Evolutionary conservation across 2,888 invertebrate species (phyloP).

Genomic region (Therioaphis trifolii): DNA sequence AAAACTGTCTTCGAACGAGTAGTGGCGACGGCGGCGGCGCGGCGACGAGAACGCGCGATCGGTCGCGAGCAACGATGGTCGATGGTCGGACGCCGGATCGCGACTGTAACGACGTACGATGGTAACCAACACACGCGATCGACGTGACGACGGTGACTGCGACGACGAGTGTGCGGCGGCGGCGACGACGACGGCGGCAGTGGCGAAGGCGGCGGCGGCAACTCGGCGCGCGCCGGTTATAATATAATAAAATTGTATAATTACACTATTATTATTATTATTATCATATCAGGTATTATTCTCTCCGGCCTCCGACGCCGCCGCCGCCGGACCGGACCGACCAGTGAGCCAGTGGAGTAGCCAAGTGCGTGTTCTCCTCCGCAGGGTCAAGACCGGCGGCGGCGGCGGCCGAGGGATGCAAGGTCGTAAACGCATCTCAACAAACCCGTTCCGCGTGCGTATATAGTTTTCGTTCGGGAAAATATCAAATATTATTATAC

Average conservation of each 20-base stretch:
- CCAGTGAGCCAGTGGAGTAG: background rate
- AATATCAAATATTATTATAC: too few relatives aligned
- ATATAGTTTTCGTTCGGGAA: too few relatives aligned
- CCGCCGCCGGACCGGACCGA: slow-evolving; percentile 18
- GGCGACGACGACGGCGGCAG: background rate
- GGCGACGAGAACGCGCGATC: background rate
- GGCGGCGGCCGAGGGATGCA: slow-evolving; percentile 47
- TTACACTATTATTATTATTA: background rate
- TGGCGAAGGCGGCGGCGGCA: background rate
- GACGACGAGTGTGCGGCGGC: background rate
- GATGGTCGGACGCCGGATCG: slow-evolving; percentile 17
- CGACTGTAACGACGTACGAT: slow-evolving; percentile 24
- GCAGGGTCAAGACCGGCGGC: slow-evolving; percentile 57
- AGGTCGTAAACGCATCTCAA: slow-evolving; percentile 28
- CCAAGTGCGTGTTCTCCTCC: slow-evolving; percentile 18
- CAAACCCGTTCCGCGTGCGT: slow-evolving; percentile 38
- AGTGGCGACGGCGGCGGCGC: background rate
- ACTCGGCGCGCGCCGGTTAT: slow-evolving; percentile 4
- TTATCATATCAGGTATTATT: background rate
- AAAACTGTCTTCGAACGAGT: too few relatives aligned
- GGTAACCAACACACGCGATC: background rate
- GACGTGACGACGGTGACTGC: slow-evolving; percentile 11
- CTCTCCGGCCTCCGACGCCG: background rate
- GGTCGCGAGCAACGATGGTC: background rate
- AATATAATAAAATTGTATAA: too few relatives aligned